Evolutionary conservation across 1,140 invertebrate species (phyloP).

Genomic region (Pygmarrhopalites habei): DNA sequence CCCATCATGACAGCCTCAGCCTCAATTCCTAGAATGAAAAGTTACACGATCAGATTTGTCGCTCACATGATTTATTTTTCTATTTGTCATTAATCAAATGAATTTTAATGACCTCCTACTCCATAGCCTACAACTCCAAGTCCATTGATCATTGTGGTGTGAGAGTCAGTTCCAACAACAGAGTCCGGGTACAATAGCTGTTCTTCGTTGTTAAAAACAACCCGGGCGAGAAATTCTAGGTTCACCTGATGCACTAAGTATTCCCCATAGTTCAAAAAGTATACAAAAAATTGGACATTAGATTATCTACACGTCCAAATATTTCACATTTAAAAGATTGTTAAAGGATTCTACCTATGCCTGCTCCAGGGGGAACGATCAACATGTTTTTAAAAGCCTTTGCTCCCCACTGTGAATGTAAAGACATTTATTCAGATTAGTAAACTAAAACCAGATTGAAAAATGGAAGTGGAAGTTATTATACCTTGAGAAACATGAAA

Average conservation of each 20-base stretch:
- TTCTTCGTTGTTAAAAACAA: slow-evolving; percentile 72
- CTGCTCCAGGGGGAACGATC: slow-evolving; percentile 94
- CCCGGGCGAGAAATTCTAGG: slow-evolving; percentile 87
- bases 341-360: too few relatives aligned
- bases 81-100: too few relatives aligned
- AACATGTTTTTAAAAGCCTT: slow-evolving; percentile 92
- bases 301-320: too few relatives aligned
- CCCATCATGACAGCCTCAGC: slow-evolving; percentile 88
- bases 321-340: too few relatives aligned
- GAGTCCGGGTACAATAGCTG: slow-evolving; percentile 78
- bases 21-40: slow-evolving; percentile 69
- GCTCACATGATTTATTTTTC: too few relatives aligned
- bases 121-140: slow-evolving; percentile 63
- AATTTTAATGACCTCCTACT: slow-evolving; percentile 47
- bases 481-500: slow-evolving; percentile 90
- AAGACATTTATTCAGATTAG: slow-evolving; percentile 5
- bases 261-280: too few relatives aligned
- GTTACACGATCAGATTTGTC: background rate
- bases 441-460: too few relatives aligned
- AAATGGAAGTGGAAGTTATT: too few relatives aligned
- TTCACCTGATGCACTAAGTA: slow-evolving; percentile 99
- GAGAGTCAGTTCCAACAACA: slow-evolving; percentile 96
- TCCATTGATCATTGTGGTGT: slow-evolving; percentile 99
- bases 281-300: too few relatives aligned
- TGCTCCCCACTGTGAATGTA: slow-evolving; percentile 74